phyloP scores from a whole-genome alignment of 2,797 vertebrate species.

The Peromyscus melanophrys region DNA sequence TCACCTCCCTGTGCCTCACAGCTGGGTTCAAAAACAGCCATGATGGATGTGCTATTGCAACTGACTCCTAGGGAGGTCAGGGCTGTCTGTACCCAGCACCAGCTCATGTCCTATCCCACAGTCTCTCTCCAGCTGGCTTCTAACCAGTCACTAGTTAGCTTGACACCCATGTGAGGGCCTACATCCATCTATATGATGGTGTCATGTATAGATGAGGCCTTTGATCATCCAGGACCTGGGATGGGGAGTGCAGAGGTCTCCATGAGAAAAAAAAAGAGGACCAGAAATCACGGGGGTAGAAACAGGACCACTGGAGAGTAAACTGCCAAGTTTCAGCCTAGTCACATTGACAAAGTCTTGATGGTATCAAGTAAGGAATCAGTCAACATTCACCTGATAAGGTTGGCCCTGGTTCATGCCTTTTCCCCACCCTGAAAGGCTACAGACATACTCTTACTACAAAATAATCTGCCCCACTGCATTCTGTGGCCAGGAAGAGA shows the following conservation, averaged over 20 bases:
- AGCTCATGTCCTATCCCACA: not conserved
- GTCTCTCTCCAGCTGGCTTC: not conserved
- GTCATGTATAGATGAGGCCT: not conserved
- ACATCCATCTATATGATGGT: fast-evolving
- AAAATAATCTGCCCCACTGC: fast-evolving
- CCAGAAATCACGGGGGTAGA: not conserved
- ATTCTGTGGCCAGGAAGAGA: not conserved
- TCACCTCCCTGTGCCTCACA: not conserved
- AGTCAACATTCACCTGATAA: fast-evolving
- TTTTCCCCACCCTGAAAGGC: too few relatives aligned
- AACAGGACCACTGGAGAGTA: not conserved
- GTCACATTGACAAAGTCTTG: not conserved
- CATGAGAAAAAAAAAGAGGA: not conserved
- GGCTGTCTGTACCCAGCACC: not conserved
- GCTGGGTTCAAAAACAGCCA: fast-evolving
- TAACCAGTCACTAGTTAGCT: fast-evolving
- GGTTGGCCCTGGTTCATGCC: not conserved
- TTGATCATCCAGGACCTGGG: not conserved
- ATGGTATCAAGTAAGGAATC: not conserved
- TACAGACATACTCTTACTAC: not conserved
- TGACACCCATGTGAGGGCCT: not conserved
- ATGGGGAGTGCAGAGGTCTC: not conserved
- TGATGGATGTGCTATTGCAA: not conserved
- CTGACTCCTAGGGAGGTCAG: not conserved
- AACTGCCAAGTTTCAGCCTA: not conserved